Base-by-base conservation (phyloP, 1,140 invertebrate species). In the Chlorops oryzae region DNA sequence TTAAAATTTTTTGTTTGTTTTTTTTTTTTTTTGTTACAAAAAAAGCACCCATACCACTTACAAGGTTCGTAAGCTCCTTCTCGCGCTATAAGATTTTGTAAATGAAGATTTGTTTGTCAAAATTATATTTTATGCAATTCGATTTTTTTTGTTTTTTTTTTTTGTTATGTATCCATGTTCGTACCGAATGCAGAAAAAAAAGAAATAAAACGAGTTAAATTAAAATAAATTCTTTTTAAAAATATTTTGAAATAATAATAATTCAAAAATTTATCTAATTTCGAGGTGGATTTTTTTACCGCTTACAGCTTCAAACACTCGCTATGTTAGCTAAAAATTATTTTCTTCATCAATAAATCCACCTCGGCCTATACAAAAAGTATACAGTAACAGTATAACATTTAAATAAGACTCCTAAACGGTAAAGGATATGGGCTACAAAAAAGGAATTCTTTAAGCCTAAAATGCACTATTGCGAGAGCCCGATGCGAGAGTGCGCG, bases 11-110 rank as follows among this genome's bases (percentile, higher is more conserved):
- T n/a, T n/a, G n/a, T n/a, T n/a, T n/a, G n/a, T n/a, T n/a, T n/a
- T n/a, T n/a, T n/a, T n/a, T n/a, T n/a, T n/a, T n/a, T n/a, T n/a
- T n/a, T n/a, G n/a, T n/a, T n/a, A n/a, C n/a, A 63, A 68, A 63
- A 65, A 69, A 72, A 71, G 69, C 69, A 66, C 65, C 69, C 65
- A 70, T 67, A 72, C 62, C 68, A 70, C 68, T 72, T 71, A 70
- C 69, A 58, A 63, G 52, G 49, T 58, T 69, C 63, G 70, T 72
- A 72, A 61, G 56, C 50, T 71, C 69, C 69, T 53, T 56, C 62
- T 56, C 56, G 49, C 59, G 66, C 69, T 72, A 69, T 56, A 47
- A 25, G 17, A 46, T 46, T 44, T 46, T 50, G 43, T 9, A 18
- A 49, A 41, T 41, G n/a, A 39, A 35, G 24, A 17, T 17, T 10